Conservation (phyloP, 2,888 invertebrate genomes). For the Spicauda simplicius region DNA sequence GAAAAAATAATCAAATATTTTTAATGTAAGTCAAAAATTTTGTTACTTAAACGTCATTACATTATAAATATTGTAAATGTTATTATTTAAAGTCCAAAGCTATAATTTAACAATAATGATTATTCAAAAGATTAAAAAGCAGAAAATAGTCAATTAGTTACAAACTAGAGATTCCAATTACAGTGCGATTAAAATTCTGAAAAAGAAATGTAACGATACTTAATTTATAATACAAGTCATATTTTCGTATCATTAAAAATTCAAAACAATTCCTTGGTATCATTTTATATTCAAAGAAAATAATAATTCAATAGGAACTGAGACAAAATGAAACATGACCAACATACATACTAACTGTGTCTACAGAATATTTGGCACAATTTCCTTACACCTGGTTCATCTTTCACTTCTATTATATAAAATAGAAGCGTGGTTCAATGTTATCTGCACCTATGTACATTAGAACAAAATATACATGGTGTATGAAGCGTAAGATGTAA, state of each 20-base stretch:
- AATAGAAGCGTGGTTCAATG: not conserved
- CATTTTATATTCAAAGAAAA: slow-evolving; percentile 15
- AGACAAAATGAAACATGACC: slow-evolving; percentile 43
- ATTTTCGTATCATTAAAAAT: not conserved
- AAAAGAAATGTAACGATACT: not conserved
- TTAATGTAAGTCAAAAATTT: not conserved
- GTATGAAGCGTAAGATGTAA: slow-evolving; percentile 13
- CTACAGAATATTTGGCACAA: slow-evolving; percentile 82
- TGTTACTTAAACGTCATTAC: not conserved
- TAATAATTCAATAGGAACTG: slow-evolving; percentile 37
- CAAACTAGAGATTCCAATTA: slow-evolving; percentile 20
- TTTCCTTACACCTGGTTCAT: slow-evolving; percentile 50
- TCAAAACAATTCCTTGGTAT: slow-evolving; percentile 14
- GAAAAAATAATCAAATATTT: not conserved
- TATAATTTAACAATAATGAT: not conserved
- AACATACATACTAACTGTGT: slow-evolving; percentile 53
- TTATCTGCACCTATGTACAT: not conserved
- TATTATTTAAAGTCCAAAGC: not conserved
- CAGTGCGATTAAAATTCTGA: not conserved
- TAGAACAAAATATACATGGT: not conserved
- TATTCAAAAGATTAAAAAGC: not conserved
- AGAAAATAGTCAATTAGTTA: slow-evolving; percentile 5
- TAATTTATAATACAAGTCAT: slow-evolving; percentile 11
- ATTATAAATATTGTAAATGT: not conserved
- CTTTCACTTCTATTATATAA: slow-evolving; percentile 44